Conservation (phyloP, 2,797 vertebrate genomes). For the Carapus acus region DNA sequence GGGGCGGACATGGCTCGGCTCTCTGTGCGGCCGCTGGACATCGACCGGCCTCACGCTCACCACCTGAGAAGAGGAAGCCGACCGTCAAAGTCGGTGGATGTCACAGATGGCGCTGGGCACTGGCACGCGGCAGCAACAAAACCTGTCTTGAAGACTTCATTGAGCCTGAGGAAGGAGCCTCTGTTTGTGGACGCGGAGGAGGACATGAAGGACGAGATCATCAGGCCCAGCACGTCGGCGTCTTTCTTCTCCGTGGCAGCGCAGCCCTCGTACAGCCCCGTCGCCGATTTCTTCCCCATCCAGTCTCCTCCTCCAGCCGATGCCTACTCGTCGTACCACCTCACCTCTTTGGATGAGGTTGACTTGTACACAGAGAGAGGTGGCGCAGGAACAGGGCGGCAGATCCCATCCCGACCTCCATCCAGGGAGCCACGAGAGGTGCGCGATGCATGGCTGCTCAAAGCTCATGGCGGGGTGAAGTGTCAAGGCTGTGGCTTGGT, state of each 20-base stretch:
- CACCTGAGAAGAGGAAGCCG: slow-evolving; percentile 89
- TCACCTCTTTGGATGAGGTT: slow-evolving; percentile 83
- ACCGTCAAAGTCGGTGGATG: slow-evolving; percentile 90
- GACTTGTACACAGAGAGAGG: slow-evolving; percentile 91
- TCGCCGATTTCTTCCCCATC: slow-evolving; percentile 80
- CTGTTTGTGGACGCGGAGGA: slow-evolving; percentile 81
- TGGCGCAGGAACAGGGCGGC: slow-evolving; percentile 56
- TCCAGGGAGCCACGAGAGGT: slow-evolving; percentile 71
- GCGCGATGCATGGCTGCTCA: slow-evolving; percentile 72
- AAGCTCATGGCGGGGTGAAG: slow-evolving; percentile 69
- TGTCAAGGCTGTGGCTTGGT: slow-evolving; percentile 88
- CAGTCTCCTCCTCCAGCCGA: slow-evolving; percentile 77
- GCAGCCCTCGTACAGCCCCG: slow-evolving; percentile 79
- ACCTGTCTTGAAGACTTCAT: slow-evolving; percentile 82
- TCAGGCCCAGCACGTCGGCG: slow-evolving; percentile 80
- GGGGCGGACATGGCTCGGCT: slow-evolving; percentile 78
- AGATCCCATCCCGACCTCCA: slow-evolving; percentile 70
- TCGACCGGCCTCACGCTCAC: slow-evolving; percentile 82
- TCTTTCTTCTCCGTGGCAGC: slow-evolving; percentile 82
- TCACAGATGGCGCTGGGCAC: slow-evolving; percentile 87
- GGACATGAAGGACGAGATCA: slow-evolving; percentile 88
- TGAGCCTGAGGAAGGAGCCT: slow-evolving; percentile 90
- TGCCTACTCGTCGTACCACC: slow-evolving; percentile 75
- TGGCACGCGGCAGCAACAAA: slow-evolving; percentile 86
- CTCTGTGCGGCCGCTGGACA: slow-evolving; percentile 82